Evolutionary conservation across 2,888 invertebrate genomes (phyloP), one percentile per base, ranked within the genome.

Genomic region (Chrysodeixis includens): DNA sequence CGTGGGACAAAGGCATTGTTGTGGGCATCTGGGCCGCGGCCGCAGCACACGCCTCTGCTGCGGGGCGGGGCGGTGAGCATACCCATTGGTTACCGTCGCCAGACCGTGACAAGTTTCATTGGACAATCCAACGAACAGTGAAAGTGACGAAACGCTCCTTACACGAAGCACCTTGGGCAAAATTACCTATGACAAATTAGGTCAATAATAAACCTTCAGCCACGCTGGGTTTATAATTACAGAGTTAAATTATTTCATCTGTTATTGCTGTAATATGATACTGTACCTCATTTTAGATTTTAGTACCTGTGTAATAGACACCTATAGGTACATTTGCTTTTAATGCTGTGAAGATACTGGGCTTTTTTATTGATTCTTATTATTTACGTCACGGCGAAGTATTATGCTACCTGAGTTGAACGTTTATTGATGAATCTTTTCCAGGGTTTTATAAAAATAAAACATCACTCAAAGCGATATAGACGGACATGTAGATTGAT

Each of bases 101-200:
- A 88, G 90, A 93, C 86, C 94, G 93, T 94, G 93, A 93, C 94
- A 91, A 91, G 87, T 90, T 87, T 90, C 90, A 95, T 94, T 94
- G 94, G 94, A 93, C 92, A 93, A 90, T 86, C 83, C 88, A 81
- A 88, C 88, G 84, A 88, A 84, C 88, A 91, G 92, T 92, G 93
- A 94, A 93, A 93, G 93, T 93, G 92, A 92, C 89, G 88, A 90
- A 89, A 88, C 81, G 81, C 79, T 89, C 85, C 88, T 86, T 90
- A 86, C 83, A 86, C 84, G 84, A 79, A 86, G 82, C 91, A 91
- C 91, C 88, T 91, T 92, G 89, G 86, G 88, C 87, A 88, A 90
- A 90, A 86, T 86, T 83, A 84, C 77, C 83, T 78, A 83, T 82
- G 79, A 80, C 81, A 76, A 83, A 85, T 86, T 86, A 83, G 86